Evolutionary conservation across 1,140 invertebrate genomes (phyloP).

Genomic region (Macrobrachium rosenbergii): DNA sequence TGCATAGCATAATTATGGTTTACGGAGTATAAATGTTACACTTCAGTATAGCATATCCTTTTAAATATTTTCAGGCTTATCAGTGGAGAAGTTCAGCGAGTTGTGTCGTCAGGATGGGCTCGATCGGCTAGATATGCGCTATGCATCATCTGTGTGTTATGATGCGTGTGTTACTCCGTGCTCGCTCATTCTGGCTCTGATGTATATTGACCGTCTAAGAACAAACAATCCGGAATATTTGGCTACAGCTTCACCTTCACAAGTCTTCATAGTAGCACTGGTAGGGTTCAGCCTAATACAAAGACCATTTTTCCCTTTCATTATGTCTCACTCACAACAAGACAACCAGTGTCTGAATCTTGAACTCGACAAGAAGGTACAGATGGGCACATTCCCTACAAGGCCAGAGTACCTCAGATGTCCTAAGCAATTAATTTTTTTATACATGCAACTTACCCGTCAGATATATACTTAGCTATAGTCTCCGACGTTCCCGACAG

Average conservation of each 20-base stretch:
- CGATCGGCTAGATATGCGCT: constrained; percentile 83
- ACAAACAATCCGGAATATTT: constrained; percentile 86
- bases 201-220: constrained; percentile 90
- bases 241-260: constrained; percentile 83
- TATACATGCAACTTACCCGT: too few relatives aligned
- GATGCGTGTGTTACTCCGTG: constrained; percentile 89
- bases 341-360: too few relatives aligned
- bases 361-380: too few relatives aligned
- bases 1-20: too few relatives aligned
- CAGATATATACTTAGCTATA: too few relatives aligned
- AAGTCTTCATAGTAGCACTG: constrained; percentile 92
- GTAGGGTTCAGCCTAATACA: constrained; percentile 73
- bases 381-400: too few relatives aligned
- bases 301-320: not conserved
- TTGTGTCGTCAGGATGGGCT: constrained; percentile 79
- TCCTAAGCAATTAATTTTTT: too few relatives aligned
- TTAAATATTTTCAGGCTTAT: constrained; percentile 78
- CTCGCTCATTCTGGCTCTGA: constrained; percentile 83
- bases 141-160: constrained; percentile 82
- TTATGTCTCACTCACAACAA: too few relatives aligned
- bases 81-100: constrained; percentile 85
- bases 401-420: too few relatives aligned
- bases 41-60: constrained; percentile 36
- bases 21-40: not conserved
- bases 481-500: too few relatives aligned